Evolutionary conservation across 1,140 invertebrate genomes (phyloP), one percentile per base, ranked within the genome.

Genomic region (Homalodisca vitripennis): DNA sequence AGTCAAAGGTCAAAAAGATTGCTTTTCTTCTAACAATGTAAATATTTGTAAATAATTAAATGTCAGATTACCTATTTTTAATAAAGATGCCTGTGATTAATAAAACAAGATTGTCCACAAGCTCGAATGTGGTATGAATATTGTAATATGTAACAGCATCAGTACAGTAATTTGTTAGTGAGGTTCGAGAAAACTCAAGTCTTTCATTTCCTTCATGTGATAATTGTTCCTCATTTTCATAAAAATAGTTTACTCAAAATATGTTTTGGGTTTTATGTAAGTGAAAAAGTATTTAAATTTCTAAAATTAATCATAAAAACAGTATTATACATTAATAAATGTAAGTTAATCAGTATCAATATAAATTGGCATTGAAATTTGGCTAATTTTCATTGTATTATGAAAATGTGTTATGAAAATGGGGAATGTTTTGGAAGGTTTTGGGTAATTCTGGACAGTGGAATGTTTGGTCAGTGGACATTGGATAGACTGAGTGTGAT

Each of bases 131-230:
- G 10, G 30, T 32, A 24, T 47, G 32, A 13, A 64, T 46, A 47
- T 22, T 26, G 26, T 66, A 64, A 32, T 6, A 63, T 17, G 55
- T 6, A 13, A 60, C 6, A 60, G 22, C 12, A 53, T 53, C 48
- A 41, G 24, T 13, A 17, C 47, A 27, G 29, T 20, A 34, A 66
- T 47, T 47, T 2, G 29, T n/a, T n/a, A n/a, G n/a, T n/a, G 17
- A 48, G 48, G 51, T 34, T 26, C 41, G 24, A 34, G 31, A 34
- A 29, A 63, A 64, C 53, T 69, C 68, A 69, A 30, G 68, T 69
- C 68, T 69, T 69, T 69, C 68, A 69, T 57, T 69, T 60, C 68
- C 68, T 69, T 69, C 57, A n/a, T 64, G 68, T 69, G 68, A 69
- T 69, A 69, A 64, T 24, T 64, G 27, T 32, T 32, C 62, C 34